phyloP scores from a whole-genome alignment of 2,888 invertebrate species.

The Acleris literana region DNA sequence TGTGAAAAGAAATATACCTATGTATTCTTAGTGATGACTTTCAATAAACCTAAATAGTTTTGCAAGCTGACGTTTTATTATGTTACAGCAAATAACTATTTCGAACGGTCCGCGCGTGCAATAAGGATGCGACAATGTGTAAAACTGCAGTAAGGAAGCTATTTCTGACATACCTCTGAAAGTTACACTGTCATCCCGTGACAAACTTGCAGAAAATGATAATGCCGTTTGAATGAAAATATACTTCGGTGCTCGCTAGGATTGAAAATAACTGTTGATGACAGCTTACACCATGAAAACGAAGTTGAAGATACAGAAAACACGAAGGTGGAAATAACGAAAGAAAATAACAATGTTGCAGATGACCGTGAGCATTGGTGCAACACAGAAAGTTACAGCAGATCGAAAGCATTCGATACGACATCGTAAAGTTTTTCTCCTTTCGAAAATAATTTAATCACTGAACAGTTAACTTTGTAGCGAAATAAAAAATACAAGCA shows the following conservation, averaged over 20 bases:
- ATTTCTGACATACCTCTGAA: constrained; percentile 24
- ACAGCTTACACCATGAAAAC: too few relatives aligned
- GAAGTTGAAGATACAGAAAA: neutral
- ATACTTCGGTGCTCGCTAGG: too few relatives aligned
- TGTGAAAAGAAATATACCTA: neutral
- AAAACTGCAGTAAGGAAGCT: constrained; percentile 43
- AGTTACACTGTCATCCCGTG: constrained; percentile 19
- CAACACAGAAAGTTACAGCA: neutral
- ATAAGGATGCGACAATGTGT: constrained; percentile 35
- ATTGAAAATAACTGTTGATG: neutral
- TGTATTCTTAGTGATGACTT: neutral
- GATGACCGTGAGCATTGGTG: constrained; percentile 7
- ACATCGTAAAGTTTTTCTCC: neutral
- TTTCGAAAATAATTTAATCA: neutral
- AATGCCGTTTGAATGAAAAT: constrained; percentile 3
- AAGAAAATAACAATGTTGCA: neutral
- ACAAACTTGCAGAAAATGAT: constrained; percentile 45
- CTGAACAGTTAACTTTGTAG: too few relatives aligned
- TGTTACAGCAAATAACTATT: constrained; percentile 17
- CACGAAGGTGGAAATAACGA: neutral
- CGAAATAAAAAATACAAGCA: neutral
- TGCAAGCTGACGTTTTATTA: constrained; percentile 2
- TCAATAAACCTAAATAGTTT: neutral
- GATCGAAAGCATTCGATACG: constrained; percentile 5
- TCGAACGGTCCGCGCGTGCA: constrained; percentile 18